Evolutionary conservation across 2,888 invertebrate genomes (phyloP).

Genomic region (Bombylius major): DNA sequence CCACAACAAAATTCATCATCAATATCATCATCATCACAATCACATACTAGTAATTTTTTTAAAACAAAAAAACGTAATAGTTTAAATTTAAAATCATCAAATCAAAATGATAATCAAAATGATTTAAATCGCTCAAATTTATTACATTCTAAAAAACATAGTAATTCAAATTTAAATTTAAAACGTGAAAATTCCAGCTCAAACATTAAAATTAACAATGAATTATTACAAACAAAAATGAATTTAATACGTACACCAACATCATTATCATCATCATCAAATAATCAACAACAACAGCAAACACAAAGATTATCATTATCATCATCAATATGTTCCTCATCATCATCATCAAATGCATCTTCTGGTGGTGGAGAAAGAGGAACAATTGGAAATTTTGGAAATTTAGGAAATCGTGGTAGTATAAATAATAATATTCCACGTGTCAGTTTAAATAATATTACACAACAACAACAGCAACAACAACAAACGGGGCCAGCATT

Average conservation of each 20-base stretch:
- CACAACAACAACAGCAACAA: conserved; percentile 8
- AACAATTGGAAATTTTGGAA: too few species aligned
- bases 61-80: conserved; percentile 36
- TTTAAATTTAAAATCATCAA: conserved; percentile 28
- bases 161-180: conserved; percentile 32
- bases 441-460: conserved; percentile 24
- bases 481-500: conserved; percentile 11
- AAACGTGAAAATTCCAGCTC: conserved; percentile 24
- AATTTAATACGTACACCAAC: too few species aligned
- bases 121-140: conserved; percentile 6
- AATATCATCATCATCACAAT: background rate
- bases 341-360: background rate
- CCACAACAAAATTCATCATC: conserved; percentile 27
- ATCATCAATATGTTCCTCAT: conserved; percentile 2
- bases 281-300: background rate
- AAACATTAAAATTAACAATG: conserved; percentile 14
- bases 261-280: conserved; percentile 11
- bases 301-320: conserved; percentile 19
- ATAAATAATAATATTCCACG: conserved; percentile 33
- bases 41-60: background rate
- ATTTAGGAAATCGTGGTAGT: conserved; percentile 17
- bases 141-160: conserved; percentile 22
- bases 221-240: background rate
- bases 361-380: too few species aligned
- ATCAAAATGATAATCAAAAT: background rate